These are phyloP conservation scores for Monomorium pharaonis DNA, from an alignment of 1,140 invertebrate genomes.

Conservation along the genomic window DNA sequence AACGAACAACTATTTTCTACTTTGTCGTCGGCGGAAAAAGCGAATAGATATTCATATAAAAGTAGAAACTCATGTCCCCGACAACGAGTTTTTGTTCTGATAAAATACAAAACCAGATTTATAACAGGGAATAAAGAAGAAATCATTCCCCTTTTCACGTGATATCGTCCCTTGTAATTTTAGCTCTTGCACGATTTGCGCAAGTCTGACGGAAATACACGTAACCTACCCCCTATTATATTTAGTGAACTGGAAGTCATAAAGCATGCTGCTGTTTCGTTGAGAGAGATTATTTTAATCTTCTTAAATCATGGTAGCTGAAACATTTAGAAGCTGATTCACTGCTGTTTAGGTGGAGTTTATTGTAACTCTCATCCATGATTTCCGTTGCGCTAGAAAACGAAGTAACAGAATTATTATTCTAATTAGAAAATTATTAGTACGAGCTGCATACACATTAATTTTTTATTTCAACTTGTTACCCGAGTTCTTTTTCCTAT, in stretches of 20 bases:
- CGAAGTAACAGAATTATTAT: slow-evolving; percentile 1
- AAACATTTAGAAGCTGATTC: slow-evolving; percentile 44
- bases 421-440: neutral
- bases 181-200: neutral
- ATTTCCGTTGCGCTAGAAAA: neutral
- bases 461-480: neutral
- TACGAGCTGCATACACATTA: neutral
- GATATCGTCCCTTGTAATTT: slow-evolving; percentile 21
- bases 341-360: slow-evolving; percentile 23
- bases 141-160: neutral
- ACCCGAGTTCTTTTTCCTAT: neutral
- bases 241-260: slow-evolving; percentile 51
- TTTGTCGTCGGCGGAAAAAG: neutral
- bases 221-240: slow-evolving; percentile 16
- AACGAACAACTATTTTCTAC: slow-evolving; percentile 6
- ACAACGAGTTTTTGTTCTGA: neutral
- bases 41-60: neutral
- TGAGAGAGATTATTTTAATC: slow-evolving; percentile 52
- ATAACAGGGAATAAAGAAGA: neutral
- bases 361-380: slow-evolving; percentile 1
- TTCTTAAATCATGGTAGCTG: slow-evolving; percentile 45
- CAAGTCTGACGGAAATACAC: slow-evolving; percentile 27
- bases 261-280: slow-evolving; percentile 37
- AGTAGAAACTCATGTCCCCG: neutral
- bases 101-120: neutral